Evolutionary conservation across 2,797 vertebrate genomes (phyloP), one percentile per base, ranked within the genome.

Genomic region (Xerus rutilus): DNA sequence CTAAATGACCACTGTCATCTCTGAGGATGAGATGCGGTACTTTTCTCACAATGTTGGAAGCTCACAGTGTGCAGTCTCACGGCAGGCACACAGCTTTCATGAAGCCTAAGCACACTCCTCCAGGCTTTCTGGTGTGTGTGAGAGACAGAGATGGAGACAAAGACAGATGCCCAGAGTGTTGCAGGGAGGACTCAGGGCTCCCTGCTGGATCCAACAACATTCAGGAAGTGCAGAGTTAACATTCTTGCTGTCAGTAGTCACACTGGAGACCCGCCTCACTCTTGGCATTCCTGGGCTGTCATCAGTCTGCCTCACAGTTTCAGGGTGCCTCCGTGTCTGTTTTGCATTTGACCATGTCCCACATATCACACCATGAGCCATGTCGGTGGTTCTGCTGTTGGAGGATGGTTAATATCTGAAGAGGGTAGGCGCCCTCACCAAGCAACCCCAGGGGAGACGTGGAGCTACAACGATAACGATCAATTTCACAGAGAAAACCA

Each of bases 281-380:
- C 82, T 73, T 93, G 30, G 73, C 81, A 93, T 95, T 95, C 81
- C 96, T 94, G 59, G 49, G 73, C 86, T 96, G 92, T 96, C 20
- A 0, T 85, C 95, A 73, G 86, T 39, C 64, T 10, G 87, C 89
- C 67, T 95, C 83, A 76, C 1, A 8, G 45, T 39, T 82, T 64
- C 96, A 78, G 0, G 25, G 39, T 78, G 81, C 72, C 49, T 93
- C 30, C 10, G 45, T 59, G 59, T 93, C 86, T 97, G 96, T 72
- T 97, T 93, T 11, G 15, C 43, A 89, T 97, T 97, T 95, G 94
- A 74, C 77, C 77, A 81, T 95, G 81, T 69, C 77, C 49, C 21
- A 14, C 25, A n/a, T 69, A 25, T 54, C 88, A 43, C 49, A 57
- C 59, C 72, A 64, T 1, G 67, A 94, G 86, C 73, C 69, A 62